A percentile compares a stretch with the other conserved stretches of the same genome.
phyloP scores from a whole-genome alignment of 2,888 invertebrate species.

The Dolomedes plantarius region DNA sequence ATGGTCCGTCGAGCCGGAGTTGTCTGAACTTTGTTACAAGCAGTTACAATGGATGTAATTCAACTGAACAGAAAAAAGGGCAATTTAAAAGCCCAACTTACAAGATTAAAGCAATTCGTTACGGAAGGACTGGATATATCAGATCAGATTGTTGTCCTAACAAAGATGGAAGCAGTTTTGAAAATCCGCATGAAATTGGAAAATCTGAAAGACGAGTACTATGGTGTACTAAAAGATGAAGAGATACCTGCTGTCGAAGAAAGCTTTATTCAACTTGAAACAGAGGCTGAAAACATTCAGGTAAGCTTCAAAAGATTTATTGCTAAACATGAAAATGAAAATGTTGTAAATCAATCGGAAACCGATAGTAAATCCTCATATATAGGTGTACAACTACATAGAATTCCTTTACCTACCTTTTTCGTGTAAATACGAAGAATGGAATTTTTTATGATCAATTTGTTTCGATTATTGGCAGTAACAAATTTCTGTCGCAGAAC shows the following conservation, averaged over 20 bases:
- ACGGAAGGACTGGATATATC: background rate
- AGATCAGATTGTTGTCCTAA: background rate
- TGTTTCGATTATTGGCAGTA: background rate
- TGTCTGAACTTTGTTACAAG: background rate
- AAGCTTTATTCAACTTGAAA: no score
- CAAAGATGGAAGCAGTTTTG: background rate
- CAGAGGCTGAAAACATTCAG: background rate
- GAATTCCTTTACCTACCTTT: background rate
- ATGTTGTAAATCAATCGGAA: background rate
- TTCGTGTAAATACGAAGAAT: background rate
- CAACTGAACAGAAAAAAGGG: background rate
- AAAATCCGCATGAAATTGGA: background rate
- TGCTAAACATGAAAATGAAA: background rate
- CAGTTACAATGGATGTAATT: background rate
- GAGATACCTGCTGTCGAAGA: background rate
- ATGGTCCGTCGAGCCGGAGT: background rate
- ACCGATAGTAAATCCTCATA: background rate
- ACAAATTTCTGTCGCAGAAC: background rate
- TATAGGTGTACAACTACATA: no score
- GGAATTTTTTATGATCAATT: conserved; percentile 22
- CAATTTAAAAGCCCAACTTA: background rate
- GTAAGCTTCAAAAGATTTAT: background rate
- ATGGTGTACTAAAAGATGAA: background rate
- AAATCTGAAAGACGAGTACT: background rate
- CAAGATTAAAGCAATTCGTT: background rate